Evolutionary conservation across 1,140 invertebrate genomes (phyloP).

Genomic region (Eueides isabella): DNA sequence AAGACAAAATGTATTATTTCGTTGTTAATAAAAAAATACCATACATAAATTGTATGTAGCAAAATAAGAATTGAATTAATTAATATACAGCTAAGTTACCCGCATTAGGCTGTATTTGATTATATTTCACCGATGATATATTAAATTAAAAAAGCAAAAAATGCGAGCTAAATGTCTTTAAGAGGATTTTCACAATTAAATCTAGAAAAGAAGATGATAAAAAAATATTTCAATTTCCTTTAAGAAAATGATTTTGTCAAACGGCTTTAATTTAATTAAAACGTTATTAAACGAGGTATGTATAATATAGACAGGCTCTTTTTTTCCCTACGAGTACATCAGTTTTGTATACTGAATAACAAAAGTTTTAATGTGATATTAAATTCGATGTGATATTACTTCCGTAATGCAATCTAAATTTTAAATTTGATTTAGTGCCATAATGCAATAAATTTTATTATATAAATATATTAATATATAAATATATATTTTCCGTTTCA

Average conservation of each 20-base stretch:
- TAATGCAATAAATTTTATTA: too few relatives aligned
- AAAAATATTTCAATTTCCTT: background rate
- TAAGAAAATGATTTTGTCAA: background rate
- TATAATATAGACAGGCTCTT: too few relatives aligned
- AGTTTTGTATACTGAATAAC: too few relatives aligned
- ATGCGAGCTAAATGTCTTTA: background rate
- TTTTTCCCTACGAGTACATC: too few relatives aligned
- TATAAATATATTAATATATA: too few relatives aligned
- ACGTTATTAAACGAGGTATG: background rate
- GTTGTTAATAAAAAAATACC: background rate
- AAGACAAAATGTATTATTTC: too few relatives aligned
- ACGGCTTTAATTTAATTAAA: background rate
- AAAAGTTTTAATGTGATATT: too few relatives aligned
- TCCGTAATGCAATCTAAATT: too few relatives aligned
- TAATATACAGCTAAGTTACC: background rate
- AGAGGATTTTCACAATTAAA: conserved; percentile 7
- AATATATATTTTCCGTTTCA: too few relatives aligned
- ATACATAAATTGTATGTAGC: background rate
- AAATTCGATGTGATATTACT: too few relatives aligned
- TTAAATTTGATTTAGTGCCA: too few relatives aligned
- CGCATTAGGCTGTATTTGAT: background rate
- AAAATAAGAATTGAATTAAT: background rate
- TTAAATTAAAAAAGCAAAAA: conserved; percentile 7
- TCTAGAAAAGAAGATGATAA: background rate
- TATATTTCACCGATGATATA: background rate